Percentiles rank a stretch among this genome's conserved stretches.
Conservation (phyloP, 2,113 vertebrate genomes). For the Apus apus region DNA sequence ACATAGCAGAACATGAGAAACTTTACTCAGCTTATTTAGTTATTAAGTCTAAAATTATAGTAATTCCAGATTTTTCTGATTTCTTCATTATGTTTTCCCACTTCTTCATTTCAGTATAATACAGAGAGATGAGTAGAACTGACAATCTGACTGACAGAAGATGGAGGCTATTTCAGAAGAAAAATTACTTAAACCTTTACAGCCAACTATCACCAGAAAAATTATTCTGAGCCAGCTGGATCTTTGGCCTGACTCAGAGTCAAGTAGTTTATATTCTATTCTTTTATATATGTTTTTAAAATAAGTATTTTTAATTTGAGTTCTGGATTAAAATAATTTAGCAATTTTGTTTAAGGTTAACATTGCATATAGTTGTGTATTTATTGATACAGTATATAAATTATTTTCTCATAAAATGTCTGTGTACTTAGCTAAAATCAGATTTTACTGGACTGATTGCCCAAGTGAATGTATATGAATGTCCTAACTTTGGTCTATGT, state of each 20-base stretch:
- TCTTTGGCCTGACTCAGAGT: neutral
- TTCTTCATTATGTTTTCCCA: neutral
- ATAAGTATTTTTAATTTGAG: neutral
- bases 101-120: neutral
- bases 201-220: neutral
- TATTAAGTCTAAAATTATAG: neutral
- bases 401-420: neutral
- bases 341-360: neutral
- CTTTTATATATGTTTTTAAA: neutral
- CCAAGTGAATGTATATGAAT: neutral
- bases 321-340: neutral
- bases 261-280: neutral
- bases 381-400: neutral
- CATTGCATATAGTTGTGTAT: neutral
- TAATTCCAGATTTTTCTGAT: neutral
- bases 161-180: neutral
- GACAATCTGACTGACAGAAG: neutral
- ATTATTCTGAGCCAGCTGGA: accelerated
- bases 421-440: neutral
- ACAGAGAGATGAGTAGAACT: neutral
- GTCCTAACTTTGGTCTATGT: accelerated
- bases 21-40: neutral
- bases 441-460: neutral
- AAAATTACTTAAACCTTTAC: neutral
- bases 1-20: neutral